phyloP scores from a whole-genome alignment of 2,888 invertebrate species.

The Biston stratarius region DNA sequence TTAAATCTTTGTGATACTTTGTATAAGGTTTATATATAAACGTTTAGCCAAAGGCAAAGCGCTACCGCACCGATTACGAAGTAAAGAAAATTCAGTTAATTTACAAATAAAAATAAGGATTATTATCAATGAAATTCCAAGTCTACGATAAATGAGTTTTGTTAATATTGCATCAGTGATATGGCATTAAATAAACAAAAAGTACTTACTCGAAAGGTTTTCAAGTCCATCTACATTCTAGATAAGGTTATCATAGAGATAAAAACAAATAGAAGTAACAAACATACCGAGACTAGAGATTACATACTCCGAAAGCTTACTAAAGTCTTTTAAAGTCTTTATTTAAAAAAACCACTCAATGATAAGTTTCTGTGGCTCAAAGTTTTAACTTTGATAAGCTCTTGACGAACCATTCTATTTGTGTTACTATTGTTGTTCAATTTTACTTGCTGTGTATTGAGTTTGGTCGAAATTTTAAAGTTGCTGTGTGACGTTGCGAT shows the following conservation, averaged over 20 bases:
- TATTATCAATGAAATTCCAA: neutral
- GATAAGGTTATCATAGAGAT: conserved; percentile 31
- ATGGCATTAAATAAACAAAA: conserved; percentile 5
- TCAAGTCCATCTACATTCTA: neutral
- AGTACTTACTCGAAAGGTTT: conserved; percentile 4
- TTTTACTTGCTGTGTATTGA: neutral
- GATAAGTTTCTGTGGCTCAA: conserved; percentile 24
- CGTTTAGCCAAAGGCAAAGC: no score
- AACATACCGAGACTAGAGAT: conserved; percentile 25
- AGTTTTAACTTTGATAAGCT: conserved; percentile 20
- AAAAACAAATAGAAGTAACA: conserved; percentile 25
- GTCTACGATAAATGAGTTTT: neutral
- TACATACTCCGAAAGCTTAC: conserved; percentile 24
- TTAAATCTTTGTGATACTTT: no score
- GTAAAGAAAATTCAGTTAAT: no score
- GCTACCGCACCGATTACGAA: no score
- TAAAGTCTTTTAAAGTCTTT: conserved; percentile 21
- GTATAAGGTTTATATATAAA: no score
- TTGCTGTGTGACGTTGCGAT: no score
- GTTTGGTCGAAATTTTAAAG: conserved; percentile 57
- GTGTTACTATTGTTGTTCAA: neutral
- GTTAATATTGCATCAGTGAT: neutral
- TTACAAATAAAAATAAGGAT: neutral
- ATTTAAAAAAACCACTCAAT: conserved; percentile 36
- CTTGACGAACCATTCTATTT: conserved; percentile 4